These are phyloP conservation scores for Gambelia wislizenii DNA, from an alignment of 2,797 vertebrate species.

Conservation along the genomic window DNA sequence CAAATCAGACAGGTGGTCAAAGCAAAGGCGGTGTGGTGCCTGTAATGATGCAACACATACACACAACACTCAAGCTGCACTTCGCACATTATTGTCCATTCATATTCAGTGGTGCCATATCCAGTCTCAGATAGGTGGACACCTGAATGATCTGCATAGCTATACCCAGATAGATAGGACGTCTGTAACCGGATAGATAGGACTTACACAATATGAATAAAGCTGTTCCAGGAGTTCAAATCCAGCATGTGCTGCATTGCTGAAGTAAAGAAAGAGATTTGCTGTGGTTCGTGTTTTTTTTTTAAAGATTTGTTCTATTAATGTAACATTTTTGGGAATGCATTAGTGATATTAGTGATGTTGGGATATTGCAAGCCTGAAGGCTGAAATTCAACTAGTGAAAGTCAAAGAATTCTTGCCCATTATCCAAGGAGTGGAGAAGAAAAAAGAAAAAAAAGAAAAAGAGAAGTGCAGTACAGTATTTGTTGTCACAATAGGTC, in stretches of 20 bases:
- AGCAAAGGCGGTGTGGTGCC: neutral
- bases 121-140: neutral
- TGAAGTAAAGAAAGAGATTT: constrained; percentile 31
- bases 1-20: neutral
- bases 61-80: neutral
- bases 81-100: neutral
- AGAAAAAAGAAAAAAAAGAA: constrained; percentile 8
- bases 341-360: constrained; percentile 8
- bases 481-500: constrained; percentile 34
- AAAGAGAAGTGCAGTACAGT: too few relatives aligned
- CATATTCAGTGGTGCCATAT: neutral
- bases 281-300: neutral
- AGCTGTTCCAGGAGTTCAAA: neutral
- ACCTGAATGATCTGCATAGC: neutral
- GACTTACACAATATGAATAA: neutral
- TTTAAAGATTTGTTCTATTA: neutral
- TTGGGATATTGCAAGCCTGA: neutral
- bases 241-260: neutral
- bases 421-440: constrained; percentile 28
- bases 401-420: constrained; percentile 9
- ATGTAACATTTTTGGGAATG: neutral
- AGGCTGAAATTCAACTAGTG: neutral
- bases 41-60: neutral
- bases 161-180: neutral
- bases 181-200: too few relatives aligned